Evolutionary conservation across 1,140 invertebrate species (phyloP), one percentile per base, ranked within the genome.

Genomic region (Heliconius hewitsoni): DNA sequence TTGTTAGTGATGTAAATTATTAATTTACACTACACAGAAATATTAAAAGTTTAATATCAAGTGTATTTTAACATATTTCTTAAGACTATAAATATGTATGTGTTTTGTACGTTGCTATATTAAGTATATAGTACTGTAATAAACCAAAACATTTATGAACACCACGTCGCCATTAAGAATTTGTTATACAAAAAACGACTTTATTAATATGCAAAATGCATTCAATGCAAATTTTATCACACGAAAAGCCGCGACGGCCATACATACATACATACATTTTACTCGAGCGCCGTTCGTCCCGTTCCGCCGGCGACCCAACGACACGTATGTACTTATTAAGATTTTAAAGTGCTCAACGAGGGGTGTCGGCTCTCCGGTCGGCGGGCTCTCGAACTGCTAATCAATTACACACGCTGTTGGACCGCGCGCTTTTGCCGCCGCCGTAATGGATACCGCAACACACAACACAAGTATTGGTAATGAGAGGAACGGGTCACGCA

Each of bases 321-420:
- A 85, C 80, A 83, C 80, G 84, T 83, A 84, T 87, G 84, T 83
- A 84, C 86, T 86, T 86, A 90, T 90, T 85, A 89, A 89, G 89
- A 86, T 88, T 92, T 89, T 84, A 89, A 87, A 85, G 60, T 82
- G 84, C 71, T 71, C 73, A 85, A 84, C 82, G 83, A 86, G 81
- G 79, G 77, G 80, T 79, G 74, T 73, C 79, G 78, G 70, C 73
- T 82, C 75, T 75, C 18, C 83, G 81, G 82, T 76, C 74, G 80
- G 72, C 80, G 79, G 81, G 74, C 77, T 81, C 81, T 81, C 79
- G 73, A 91, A 90, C 88, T 89, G 90, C 87, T 90, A 91, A 91
- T 93, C 91, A 91, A 92, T 94, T 93, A 92, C 89, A 89, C 90
- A 90, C 86, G 77, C 87, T 86, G 89, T 87, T 91, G 91, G 86